phyloP scores from a whole-genome alignment of 2,888 invertebrate species.

The Synergus laeviventris region DNA sequence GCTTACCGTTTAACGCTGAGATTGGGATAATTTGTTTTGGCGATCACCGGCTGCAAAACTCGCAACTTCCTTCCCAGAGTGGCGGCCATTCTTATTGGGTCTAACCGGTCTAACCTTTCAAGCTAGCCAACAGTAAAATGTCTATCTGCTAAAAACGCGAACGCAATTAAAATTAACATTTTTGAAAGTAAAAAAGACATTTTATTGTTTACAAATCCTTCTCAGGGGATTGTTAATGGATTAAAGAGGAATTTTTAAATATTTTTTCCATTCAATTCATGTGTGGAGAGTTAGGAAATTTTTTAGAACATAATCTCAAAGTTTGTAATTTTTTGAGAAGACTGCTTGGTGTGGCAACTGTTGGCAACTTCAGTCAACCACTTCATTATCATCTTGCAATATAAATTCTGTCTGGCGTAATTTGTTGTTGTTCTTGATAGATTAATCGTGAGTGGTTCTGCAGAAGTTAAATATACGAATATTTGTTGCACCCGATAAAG shows the following conservation, averaged over 20 bases:
- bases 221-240: background rate
- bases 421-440: constrained; percentile 28
- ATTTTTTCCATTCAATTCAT: background rate
- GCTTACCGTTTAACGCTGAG: constrained; percentile 31
- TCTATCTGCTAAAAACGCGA: background rate
- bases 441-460: background rate
- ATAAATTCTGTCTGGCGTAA: constrained; percentile 2
- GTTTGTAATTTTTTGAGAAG: background rate
- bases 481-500: background rate
- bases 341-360: too few species aligned
- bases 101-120: constrained; percentile 39
- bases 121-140: background rate
- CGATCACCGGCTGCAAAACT: constrained; percentile 63
- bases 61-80: constrained; percentile 68
- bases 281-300: background rate
- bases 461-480: background rate
- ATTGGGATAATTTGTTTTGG: constrained; percentile 56
- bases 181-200: background rate
- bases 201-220: background rate
- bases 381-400: background rate
- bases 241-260: background rate
- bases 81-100: constrained; percentile 72
- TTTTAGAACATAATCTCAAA: background rate
- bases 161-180: background rate
- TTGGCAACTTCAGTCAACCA: background rate